Evolutionary conservation across 2,113 vertebrate genomes (phyloP).

Genomic region (Crotalus viridis): DNA sequence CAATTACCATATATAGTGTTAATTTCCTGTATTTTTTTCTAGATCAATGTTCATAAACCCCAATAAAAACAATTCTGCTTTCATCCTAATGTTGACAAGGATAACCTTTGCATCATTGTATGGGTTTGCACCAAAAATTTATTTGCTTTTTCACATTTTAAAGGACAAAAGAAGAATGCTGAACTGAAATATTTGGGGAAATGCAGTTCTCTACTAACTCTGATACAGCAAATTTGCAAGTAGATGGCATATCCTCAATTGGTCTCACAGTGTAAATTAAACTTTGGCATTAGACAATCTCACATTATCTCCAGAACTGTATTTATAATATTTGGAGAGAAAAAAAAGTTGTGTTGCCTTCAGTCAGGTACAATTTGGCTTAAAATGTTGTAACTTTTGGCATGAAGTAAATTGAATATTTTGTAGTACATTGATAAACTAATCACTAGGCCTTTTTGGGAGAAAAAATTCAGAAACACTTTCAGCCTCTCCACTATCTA

Average conservation of each 20-base stretch:
- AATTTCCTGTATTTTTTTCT: not conserved
- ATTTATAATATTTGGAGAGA: slow-evolving; percentile 3
- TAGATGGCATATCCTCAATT: not conserved
- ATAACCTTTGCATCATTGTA: not conserved
- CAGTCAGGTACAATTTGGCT: not conserved
- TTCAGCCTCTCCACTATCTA: not conserved
- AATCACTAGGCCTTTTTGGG: not conserved
- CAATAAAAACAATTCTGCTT: not conserved
- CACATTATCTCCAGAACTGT: slow-evolving; percentile 2
- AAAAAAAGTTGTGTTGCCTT: slow-evolving; percentile 4
- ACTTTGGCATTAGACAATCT: not conserved
- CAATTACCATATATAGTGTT: not conserved
- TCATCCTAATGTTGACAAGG: not conserved
- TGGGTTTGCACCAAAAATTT: not conserved
- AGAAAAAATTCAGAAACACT: not conserved
- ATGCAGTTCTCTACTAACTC: not conserved
- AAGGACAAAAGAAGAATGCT: too few species aligned
- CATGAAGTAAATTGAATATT: not conserved
- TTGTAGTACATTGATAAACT: not conserved
- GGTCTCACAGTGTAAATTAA: not conserved
- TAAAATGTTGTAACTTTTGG: not conserved
- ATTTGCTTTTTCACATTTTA: not conserved
- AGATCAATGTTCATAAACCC: not conserved
- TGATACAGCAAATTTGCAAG: not conserved
- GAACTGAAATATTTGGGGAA: not conserved